Evolutionary conservation across 2,113 vertebrate genomes (phyloP), one percentile per base, ranked within the genome.

Genomic region (Himantopus leucocephalus): DNA sequence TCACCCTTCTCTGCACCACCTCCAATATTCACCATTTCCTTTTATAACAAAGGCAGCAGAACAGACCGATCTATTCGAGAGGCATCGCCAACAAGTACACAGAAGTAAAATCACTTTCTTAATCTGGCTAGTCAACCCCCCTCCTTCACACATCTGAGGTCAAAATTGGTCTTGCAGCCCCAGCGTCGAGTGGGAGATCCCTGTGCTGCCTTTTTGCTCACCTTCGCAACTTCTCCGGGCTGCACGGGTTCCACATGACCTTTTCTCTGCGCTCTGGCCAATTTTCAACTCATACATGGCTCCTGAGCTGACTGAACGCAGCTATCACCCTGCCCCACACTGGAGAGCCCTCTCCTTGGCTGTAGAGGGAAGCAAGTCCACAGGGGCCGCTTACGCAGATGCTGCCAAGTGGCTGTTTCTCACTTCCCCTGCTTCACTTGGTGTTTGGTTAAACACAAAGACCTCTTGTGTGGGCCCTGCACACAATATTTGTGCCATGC

Each of bases 271-370:
- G 62, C 73, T 72, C 48, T 47, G 59, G 48, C 20, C 59, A 15
- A 6, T 47, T 52, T 67, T 47, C 39, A 73, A 18, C 48, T 71
- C 3, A 0, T 9, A 29, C 0, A 0, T 9, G 8, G 39, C 50
- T 72, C 32, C 39, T 13, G 53, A 73, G 76, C 63, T 29, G 76
- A 52, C 5, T 2, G 9, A 75, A 32, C 2, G 11, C 43, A 71
- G 52, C 14, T 3, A 16, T 53, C 66, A 34, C 45, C 45, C 55
- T 66, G 37, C 41, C n/a, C 56, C 4, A 4, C 58, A 7, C 19
- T 6, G 12, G 59, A 41, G 26, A 75, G 29, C 10, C 32, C 29
- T n/a, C 71, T 34, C 1, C 0, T 45, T 52, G 60, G 19, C 35
- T 50, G 29, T 5, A 15, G 20, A 85, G 67, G 52, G 66, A 85